Base-by-base conservation (phyloP, 2,888 invertebrate species). In the Stomorhina lunata region DNA sequence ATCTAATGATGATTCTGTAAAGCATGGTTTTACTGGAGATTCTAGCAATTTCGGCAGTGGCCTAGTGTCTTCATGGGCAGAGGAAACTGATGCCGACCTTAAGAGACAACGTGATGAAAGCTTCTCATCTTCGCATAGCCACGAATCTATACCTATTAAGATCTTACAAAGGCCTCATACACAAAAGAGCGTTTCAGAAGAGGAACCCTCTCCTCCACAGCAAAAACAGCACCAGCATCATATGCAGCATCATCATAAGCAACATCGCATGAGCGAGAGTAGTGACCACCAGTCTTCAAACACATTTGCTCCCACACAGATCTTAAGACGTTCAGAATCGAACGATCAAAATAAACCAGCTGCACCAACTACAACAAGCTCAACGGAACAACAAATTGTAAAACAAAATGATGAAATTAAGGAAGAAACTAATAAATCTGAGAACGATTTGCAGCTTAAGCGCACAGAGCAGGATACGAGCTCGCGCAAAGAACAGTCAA, bases 51-150 rank as follows among this genome's bases (percentile, higher is more conserved):
- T 79, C 20, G 72, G 85, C 17, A 84, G 84, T 4, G 85, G 87
- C 1, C 79, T 85, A 9, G 86, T 87, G 0, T 89, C 88, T 0
- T 92, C 92, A 4, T 93, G 93, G 93, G 91, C 92, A 0, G 93
- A 93, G 84, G 91, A 91, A 85, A 90, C 90, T 3, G 91, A 91
- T 81, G 88, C 89, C 1, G 90, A 91, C 43, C 85, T 89, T 66
- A 90, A 90, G 77, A 86, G 90, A 0, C 88, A 88, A 61, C 88
- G 90, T n/a, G 88, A 90, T 29, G 90, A 91, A 69, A 91, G 90
- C 66, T 90, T 90, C 79, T 90, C 90, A 1, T 89, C 89, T 2
- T 88, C 88, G 29, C 90, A 90, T 55, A 89, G 90, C 59, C 91
- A 91, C 32, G 91, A 91, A 48, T 90, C 90, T 15, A 88, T 89